Evolutionary conservation across 2,113 vertebrate genomes (phyloP), one percentile per base, ranked within the genome.

Genomic region (Oriolus oriolus): DNA sequence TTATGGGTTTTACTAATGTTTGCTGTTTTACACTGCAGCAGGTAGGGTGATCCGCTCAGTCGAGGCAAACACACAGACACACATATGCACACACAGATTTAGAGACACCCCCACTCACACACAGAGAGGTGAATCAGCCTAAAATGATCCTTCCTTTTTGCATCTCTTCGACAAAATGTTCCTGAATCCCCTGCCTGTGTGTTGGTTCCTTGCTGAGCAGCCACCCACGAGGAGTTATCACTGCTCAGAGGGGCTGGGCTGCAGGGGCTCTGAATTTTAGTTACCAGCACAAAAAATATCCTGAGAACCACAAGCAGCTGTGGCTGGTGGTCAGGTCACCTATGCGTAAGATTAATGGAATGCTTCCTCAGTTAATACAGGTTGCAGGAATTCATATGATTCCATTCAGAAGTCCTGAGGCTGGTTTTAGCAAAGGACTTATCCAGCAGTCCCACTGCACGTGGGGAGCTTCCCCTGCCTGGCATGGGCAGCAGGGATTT

Each of bases 1-100:
- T 98, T 98, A 98, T 97, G 96, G 95, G 95, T 97, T 98, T 97
- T 97, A 98, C 97, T 98, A 98, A 98, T 97, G 97, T 98, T 97
- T 98, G 95, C 95, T 97, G 97, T 78, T 98, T 97, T 97, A 96
- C 81, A 94, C 89, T 96, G 15, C 93, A 97, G 80, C 97, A 98
- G 97, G 97, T 97, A 97, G 96, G 45, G 87, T 95, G 97, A 97
- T 97, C 97, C 97, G 98, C 89, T 84, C 89, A 93, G 60, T 93
- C 84, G 37, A 92, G 91, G 77, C 68, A 95, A 95, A 95, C 89
- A 95, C 82, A 87, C 50, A 92, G 71, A 52, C 94, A 77, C 44
- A 31, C 74, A 65, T 37, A 78, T 47, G 76, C 94, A 85, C 39
- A 86, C 75, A 68, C 50, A 31, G 80, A 85, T 84, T 93, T 82